A percentile compares a stretch with the other conserved stretches of the same genome.
phyloP scores from a whole-genome alignment of 2,888 invertebrate genomes.

The Rhagium mordax region DNA sequence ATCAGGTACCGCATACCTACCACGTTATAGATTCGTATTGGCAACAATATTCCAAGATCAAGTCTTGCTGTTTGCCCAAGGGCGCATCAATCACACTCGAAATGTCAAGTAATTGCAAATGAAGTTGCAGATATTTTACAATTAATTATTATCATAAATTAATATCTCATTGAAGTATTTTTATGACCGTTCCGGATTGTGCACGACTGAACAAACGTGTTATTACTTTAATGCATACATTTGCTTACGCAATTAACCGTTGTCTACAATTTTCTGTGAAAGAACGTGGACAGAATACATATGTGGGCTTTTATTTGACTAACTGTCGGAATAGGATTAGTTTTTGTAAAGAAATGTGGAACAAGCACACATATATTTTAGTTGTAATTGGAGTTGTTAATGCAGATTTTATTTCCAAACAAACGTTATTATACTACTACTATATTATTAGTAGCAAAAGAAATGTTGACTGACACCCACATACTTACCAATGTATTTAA shows the following conservation, averaged over 20 bases:
- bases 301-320: constrained; percentile 46
- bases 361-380: neutral
- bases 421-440: too few relatives aligned
- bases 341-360: constrained; percentile 1
- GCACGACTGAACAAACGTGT: constrained; percentile 50
- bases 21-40: neutral
- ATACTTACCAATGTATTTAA: too few relatives aligned
- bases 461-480: too few relatives aligned
- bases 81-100: constrained; percentile 44
- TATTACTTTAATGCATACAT: constrained; percentile 41
- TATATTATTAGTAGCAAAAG: too few relatives aligned
- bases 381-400: neutral
- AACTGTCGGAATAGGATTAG: constrained; percentile 34
- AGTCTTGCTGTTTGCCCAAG: constrained; percentile 34
- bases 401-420: neutral
- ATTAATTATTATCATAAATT: constrained; percentile 50
- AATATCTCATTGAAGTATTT: constrained; percentile 52
- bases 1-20: neutral
- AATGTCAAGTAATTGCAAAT: constrained; percentile 39
- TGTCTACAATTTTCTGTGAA: constrained; percentile 34
- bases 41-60: neutral
- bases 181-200: constrained; percentile 53
- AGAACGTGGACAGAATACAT: constrained; percentile 43
- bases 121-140: constrained; percentile 38
- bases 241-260: constrained; percentile 45